Evolutionary conservation across 2,888 invertebrate species (phyloP).

Genomic region (Lacanobia oleracea): DNA sequence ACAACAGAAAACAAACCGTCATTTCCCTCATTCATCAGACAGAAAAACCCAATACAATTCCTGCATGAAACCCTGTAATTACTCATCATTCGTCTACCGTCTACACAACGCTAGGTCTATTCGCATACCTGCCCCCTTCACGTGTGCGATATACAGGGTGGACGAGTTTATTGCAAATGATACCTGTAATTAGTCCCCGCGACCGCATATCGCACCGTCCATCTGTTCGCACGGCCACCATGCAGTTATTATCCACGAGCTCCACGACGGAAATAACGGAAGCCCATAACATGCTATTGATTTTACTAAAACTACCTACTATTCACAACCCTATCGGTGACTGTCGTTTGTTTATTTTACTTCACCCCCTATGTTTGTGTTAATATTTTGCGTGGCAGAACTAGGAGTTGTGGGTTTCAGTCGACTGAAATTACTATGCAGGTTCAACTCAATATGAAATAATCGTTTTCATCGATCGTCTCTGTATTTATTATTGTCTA

Average conservation of each 20-base stretch:
- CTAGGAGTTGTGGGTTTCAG: constrained; percentile 6
- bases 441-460: neutral
- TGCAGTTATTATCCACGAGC: constrained; percentile 66
- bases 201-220: constrained; percentile 79
- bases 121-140: constrained; percentile 49
- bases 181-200: constrained; percentile 86
- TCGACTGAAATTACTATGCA: neutral
- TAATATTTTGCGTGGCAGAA: constrained; percentile 40
- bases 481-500: neutral
- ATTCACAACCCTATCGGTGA: constrained; percentile 65
- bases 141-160: constrained; percentile 61
- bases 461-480: neutral
- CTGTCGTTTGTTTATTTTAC: constrained; percentile 58
- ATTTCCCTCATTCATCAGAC: constrained; percentile 26
- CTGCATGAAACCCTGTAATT: constrained; percentile 47
- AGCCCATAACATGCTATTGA: constrained; percentile 81
- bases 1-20: constrained; percentile 22
- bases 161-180: constrained; percentile 87
- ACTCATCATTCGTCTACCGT: constrained; percentile 33
- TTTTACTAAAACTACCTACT: constrained; percentile 78
- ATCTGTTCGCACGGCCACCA: constrained; percentile 81
- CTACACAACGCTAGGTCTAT: constrained; percentile 46
- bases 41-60: constrained; percentile 42
- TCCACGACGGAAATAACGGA: constrained; percentile 82
- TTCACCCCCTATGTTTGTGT: constrained; percentile 51